Evolutionary conservation across 2,888 invertebrate species (phyloP).

Genomic region (Mythimna pallens): DNA sequence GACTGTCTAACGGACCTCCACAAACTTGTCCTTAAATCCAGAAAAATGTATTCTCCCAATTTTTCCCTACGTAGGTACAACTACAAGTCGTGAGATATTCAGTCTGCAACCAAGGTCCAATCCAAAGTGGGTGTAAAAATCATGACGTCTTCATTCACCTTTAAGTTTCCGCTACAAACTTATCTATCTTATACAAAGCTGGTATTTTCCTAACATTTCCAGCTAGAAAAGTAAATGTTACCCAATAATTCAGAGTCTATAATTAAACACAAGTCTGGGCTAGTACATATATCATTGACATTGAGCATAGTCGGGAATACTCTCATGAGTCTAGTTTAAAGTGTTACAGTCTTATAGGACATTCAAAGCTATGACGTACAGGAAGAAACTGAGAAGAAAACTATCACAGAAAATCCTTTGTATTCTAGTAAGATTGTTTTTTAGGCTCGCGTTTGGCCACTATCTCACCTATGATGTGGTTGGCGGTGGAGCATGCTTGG

Average conservation of each 20-base stretch:
- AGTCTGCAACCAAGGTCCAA: background rate
- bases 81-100: background rate
- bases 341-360: background rate
- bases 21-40: no score
- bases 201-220: conserved; percentile 14
- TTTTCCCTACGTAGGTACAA: background rate
- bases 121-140: conserved; percentile 16
- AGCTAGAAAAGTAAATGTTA: conserved; percentile 12
- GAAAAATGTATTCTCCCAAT: background rate
- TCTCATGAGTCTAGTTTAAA: conserved; percentile 41
- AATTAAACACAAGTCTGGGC: conserved; percentile 13
- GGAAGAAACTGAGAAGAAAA: background rate
- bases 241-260: conserved; percentile 6
- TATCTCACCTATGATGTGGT: no score
- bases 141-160: conserved; percentile 38
- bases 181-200: background rate
- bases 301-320: conserved; percentile 37
- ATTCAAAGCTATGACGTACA: conserved; percentile 27
- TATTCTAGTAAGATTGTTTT: background rate
- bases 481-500: no score
- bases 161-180: background rate
- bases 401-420: background rate
- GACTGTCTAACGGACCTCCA: no score
- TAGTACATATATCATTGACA: conserved; percentile 42
- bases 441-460: no score